Evolutionary conservation across 2,113 vertebrate species (phyloP).

Genomic region (Thamnophis sirtalis): DNA sequence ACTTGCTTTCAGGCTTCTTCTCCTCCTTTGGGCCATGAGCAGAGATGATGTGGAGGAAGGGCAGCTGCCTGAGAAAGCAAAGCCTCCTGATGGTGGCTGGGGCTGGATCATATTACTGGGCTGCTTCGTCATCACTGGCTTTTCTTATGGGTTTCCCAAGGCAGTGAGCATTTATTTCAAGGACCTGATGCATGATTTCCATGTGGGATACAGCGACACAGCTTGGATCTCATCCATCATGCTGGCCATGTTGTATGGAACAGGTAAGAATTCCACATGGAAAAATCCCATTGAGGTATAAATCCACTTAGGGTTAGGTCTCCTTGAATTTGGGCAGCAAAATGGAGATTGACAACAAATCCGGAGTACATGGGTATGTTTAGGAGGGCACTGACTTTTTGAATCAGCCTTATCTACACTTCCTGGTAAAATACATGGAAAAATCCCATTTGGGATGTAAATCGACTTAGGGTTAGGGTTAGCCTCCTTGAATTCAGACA

Average conservation of each 20-base stretch:
- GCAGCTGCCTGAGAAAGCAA: slow-evolving; percentile 41
- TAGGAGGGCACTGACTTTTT: too few relatives aligned
- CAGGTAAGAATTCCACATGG: slow-evolving; percentile 51
- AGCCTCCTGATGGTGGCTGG: slow-evolving; percentile 75
- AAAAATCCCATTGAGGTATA: too few relatives aligned
- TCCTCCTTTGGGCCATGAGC: slow-evolving; percentile 57
- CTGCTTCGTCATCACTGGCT: slow-evolving; percentile 75
- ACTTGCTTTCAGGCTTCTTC: background rate
- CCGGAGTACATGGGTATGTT: too few relatives aligned
- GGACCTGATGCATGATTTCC: slow-evolving; percentile 74
- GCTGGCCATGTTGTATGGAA: slow-evolving; percentile 78
- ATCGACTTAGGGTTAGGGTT: too few relatives aligned
- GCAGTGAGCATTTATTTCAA: slow-evolving; percentile 78
- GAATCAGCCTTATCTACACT: too few relatives aligned
- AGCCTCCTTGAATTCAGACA: too few relatives aligned
- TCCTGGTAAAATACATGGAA: too few relatives aligned
- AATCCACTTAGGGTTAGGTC: too few relatives aligned
- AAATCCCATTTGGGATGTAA: too few relatives aligned
- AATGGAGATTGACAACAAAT: too few relatives aligned
- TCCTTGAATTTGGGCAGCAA: too few relatives aligned
- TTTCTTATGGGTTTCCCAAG: slow-evolving; percentile 78
- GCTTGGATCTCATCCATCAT: slow-evolving; percentile 81
- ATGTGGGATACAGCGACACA: slow-evolving; percentile 76
- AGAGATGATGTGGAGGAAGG: slow-evolving; percentile 49
- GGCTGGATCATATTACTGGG: slow-evolving; percentile 71